phyloP scores from a whole-genome alignment of 2,888 invertebrate genomes.

The Pheosia gnoma region DNA sequence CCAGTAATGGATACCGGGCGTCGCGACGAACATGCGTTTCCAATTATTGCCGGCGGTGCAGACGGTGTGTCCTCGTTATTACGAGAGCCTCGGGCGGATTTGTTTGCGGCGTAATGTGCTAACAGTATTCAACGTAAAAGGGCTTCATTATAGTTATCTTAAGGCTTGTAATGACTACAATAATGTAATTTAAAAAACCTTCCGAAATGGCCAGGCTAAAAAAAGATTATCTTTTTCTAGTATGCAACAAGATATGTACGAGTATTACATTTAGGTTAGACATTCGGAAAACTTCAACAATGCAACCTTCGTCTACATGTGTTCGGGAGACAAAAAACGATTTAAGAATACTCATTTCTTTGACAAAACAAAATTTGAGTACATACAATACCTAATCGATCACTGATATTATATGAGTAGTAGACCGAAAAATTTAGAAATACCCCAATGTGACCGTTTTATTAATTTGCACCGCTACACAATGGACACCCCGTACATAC shows the following conservation, averaged over 20 bases:
- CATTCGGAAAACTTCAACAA: too few relatives aligned
- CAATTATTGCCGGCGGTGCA: constrained; percentile 54
- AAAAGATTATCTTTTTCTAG: too few relatives aligned
- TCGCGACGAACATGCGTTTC: constrained; percentile 49
- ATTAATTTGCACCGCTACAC: constrained; percentile 24
- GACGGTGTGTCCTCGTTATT: constrained; percentile 21
- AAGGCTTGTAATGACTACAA: neutral
- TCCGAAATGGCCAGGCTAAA: too few relatives aligned
- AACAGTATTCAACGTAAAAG: neutral
- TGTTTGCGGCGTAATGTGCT: neutral
- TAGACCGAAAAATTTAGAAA: constrained; percentile 40
- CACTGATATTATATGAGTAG: constrained; percentile 10
- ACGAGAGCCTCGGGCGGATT: neutral
- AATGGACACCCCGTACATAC: constrained; percentile 18
- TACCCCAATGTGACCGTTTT: constrained; percentile 21
- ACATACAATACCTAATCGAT: too few relatives aligned
- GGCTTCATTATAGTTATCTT: neutral
- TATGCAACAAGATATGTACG: too few relatives aligned
- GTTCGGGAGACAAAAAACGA: too few relatives aligned
- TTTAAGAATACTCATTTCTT: too few relatives aligned
- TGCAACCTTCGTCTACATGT: too few relatives aligned
- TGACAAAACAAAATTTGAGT: too few relatives aligned
- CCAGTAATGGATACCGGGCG: neutral
- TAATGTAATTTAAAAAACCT: too few relatives aligned
- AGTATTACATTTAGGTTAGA: too few relatives aligned